Evolutionary conservation across 2,113 vertebrate genomes (phyloP), one percentile per base, ranked within the genome.

Genomic region (Apistogramma diplotaenia): DNA sequence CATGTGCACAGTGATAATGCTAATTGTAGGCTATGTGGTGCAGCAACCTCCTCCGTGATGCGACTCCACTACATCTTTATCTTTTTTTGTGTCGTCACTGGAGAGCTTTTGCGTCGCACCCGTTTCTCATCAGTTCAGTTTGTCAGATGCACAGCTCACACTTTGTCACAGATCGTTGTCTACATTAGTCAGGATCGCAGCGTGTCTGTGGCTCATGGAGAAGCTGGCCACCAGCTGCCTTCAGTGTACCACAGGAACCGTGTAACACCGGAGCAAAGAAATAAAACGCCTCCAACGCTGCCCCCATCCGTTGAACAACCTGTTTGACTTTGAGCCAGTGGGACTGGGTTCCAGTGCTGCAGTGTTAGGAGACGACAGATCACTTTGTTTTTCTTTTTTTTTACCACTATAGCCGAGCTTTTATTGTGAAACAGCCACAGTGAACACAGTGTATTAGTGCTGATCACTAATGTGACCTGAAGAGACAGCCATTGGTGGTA

Each of bases 361-460:
- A 70, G 40, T 27, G 27, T 16, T 54, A 21, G 9, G 65, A 51
- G 40, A 70, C 9, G 40, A 49, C 62, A n/a, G 43, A 49, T 70
- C 43, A 70, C 25, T n/a, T 37, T 11, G 70, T 23, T 72, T 73
- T 8, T 35, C 5, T 3, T 43, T 49, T 31, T 13, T 70, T 51
- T n/a, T 2, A n/a, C 25, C 40, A 29, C 53, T 37, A n/a, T 43
- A 60, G 27, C 10, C 15, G 9, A 11, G 18, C 53, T 74, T 25
- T 57, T 58, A 67, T 70, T 79, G 62, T 79, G 65, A 71, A 46
- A 9, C 55, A 71, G 16, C 76, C 25, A 43, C 74, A 77, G 18
- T n/a, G 74, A 76, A 60, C 35, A 19, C 43, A 51, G 40, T 49
- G 31, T 76, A 46, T 61, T 25, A 53, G 15, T 43, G 10, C 43